phyloP scores from a whole-genome alignment of 2,888 invertebrate genomes.

The Ochropleura plecta region DNA sequence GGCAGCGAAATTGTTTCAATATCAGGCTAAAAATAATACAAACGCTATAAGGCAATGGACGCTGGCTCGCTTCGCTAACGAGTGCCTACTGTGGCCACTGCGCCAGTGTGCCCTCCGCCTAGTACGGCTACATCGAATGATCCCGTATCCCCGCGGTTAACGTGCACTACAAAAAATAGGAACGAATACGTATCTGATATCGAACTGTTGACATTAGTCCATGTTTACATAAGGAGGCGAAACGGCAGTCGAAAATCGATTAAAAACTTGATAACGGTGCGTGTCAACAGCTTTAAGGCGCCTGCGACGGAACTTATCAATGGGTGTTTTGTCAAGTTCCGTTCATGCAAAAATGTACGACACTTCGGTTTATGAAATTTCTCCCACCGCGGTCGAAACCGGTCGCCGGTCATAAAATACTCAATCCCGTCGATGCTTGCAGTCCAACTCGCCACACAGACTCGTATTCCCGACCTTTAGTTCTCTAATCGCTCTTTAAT shows the following conservation, averaged over 20 bases:
- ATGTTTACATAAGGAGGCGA: slow-evolving; percentile 88
- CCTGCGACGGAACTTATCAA: slow-evolving; percentile 82
- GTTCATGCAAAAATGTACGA: slow-evolving; percentile 82
- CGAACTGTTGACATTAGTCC: slow-evolving; percentile 86
- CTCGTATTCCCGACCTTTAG: slow-evolving; percentile 60
- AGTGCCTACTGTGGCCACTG: slow-evolving; percentile 41
- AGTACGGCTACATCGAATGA: slow-evolving; percentile 75
- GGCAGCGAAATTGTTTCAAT: slow-evolving; percentile 86
- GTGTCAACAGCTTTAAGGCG: slow-evolving; percentile 86
- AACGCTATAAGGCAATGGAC: slow-evolving; percentile 65
- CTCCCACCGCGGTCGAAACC: slow-evolving; percentile 68
- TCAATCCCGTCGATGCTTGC: slow-evolving; percentile 49
- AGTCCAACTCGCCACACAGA: slow-evolving; percentile 37
- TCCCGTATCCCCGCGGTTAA: slow-evolving; percentile 73
- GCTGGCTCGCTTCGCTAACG: slow-evolving; percentile 63
- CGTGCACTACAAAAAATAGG: slow-evolving; percentile 81
- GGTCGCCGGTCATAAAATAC: slow-evolving; percentile 67
- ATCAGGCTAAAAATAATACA: slow-evolving; percentile 85
- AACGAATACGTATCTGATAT: slow-evolving; percentile 87
- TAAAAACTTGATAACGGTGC: slow-evolving; percentile 83
- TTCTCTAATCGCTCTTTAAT: slow-evolving; percentile 65
- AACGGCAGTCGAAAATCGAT: slow-evolving; percentile 90
- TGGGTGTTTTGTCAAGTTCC: slow-evolving; percentile 75
- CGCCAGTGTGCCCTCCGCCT: slow-evolving; percentile 2
- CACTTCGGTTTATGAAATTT: slow-evolving; percentile 66